Conservation (phyloP, 2,113 vertebrate genomes). For the Tragelaphus buxtoni region DNA sequence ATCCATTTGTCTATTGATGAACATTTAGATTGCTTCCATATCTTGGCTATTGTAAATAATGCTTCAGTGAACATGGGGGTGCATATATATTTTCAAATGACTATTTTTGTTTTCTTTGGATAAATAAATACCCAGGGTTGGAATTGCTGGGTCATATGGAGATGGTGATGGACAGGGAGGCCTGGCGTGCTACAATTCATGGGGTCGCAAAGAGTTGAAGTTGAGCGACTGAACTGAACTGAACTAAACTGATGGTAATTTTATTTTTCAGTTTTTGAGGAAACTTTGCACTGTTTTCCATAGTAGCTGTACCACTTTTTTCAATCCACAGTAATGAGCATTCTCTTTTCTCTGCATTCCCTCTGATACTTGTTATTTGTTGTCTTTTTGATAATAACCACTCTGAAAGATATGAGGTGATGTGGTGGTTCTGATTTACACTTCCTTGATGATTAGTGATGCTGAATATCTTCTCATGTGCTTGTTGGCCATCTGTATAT, state of each 20-base stretch:
- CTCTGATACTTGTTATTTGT: neutral
- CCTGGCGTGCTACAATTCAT: too few species aligned
- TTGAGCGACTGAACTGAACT: too few species aligned
- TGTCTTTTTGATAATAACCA: neutral
- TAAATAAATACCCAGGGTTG: neutral
- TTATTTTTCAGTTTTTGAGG: neutral
- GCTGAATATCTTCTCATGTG: neutral
- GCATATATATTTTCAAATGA: neutral
- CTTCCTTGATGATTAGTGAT: neutral
- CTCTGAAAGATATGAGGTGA: neutral
- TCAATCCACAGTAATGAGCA: neutral
- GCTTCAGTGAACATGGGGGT: neutral
- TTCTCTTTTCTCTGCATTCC: neutral
- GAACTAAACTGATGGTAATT: neutral
- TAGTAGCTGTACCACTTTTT: neutral
- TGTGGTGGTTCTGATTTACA: neutral
- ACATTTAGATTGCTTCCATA: neutral
- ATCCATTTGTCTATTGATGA: neutral
- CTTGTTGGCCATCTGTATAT: neutral
- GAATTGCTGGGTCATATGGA: neutral
- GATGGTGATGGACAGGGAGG: too few species aligned
- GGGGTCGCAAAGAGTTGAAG: too few species aligned
- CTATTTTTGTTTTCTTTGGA: neutral
- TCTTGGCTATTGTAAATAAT: neutral
- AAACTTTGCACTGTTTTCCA: neutral